Conservation (phyloP, 2,113 vertebrate species). For the Pelusios castaneus region DNA sequence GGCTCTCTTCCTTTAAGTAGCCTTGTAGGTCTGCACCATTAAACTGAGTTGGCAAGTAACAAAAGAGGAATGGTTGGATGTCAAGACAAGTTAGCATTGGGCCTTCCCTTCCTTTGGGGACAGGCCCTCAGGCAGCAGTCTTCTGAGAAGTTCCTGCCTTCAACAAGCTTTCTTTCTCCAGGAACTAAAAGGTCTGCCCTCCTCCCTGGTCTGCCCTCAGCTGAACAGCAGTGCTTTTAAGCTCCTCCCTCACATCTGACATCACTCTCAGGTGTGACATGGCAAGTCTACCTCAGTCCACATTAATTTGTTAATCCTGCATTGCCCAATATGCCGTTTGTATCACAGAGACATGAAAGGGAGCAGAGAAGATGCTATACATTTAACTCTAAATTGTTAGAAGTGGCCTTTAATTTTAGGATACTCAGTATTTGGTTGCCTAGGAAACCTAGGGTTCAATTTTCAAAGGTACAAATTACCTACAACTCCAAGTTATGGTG, state of each 20-base stretch:
- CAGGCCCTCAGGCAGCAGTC: too few species aligned
- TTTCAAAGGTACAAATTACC: not conserved
- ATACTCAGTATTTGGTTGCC: not conserved
- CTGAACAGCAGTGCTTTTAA: too few species aligned
- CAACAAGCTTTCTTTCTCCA: not conserved
- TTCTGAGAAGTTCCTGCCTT: too few species aligned
- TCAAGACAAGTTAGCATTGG: not conserved
- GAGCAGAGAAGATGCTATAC: too few species aligned
- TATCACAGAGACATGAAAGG: too few species aligned
- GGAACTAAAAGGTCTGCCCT: not conserved
- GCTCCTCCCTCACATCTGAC: too few species aligned
- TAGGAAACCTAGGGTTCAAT: not conserved
- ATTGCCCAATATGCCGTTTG: too few species aligned
- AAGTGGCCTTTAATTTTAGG: not conserved
- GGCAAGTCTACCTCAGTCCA: too few species aligned
- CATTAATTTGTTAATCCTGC: too few species aligned
- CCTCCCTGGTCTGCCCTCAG: too few species aligned
- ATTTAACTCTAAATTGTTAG: not conserved
- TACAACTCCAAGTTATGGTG: not conserved
- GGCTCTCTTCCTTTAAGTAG: not conserved
- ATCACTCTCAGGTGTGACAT: too few species aligned
- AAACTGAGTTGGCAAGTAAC: not conserved
- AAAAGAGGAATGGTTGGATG: not conserved
- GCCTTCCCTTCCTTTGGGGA: too few species aligned
- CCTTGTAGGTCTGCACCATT: not conserved